Percentiles rank a stretch among this genome's conserved stretches.
These are phyloP conservation scores for Drosophila mulleri DNA, from an alignment of 2,888 invertebrate species.

Conservation along the genomic window DNA sequence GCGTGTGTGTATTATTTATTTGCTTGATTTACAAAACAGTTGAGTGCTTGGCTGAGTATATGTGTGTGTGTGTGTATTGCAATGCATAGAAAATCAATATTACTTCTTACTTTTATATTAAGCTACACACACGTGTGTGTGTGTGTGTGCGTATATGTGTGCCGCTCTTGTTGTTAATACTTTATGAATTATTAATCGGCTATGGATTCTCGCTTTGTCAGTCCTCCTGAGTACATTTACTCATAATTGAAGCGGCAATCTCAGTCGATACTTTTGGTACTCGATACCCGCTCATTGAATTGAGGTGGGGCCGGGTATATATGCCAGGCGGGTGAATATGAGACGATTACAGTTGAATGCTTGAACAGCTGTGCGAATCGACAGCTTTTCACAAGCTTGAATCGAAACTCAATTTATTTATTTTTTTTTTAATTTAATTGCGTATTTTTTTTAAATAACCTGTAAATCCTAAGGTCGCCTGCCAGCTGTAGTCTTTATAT, in stretches of 20 bases:
- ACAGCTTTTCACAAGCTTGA: neutral
- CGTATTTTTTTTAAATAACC: slow-evolving; percentile 1
- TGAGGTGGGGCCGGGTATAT: neutral
- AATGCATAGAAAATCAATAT: slow-evolving; percentile 69
- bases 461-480: neutral
- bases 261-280: slow-evolving; percentile 35
- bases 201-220: slow-evolving; percentile 37
- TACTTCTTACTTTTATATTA: slow-evolving; percentile 42
- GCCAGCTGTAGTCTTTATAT: neutral
- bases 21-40: slow-evolving; percentile 41
- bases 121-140: neutral
- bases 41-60: slow-evolving; percentile 12
- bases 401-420: neutral
- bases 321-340: neutral
- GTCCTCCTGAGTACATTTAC: slow-evolving; percentile 42
- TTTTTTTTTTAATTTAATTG: neutral
- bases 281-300: slow-evolving; percentile 23
- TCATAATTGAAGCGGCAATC: slow-evolving; percentile 54
- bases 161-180: slow-evolving; percentile 27
- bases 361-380: slow-evolving; percentile 13
- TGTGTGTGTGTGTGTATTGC: slow-evolving; percentile 27
- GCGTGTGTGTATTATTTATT: slow-evolving; percentile 32
- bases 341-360: neutral
- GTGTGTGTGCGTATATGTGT: slow-evolving; percentile 2
- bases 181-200: slow-evolving; percentile 57